Base-by-base conservation (phyloP, 2,888 invertebrate species). In the Adineta ricciae region DNA sequence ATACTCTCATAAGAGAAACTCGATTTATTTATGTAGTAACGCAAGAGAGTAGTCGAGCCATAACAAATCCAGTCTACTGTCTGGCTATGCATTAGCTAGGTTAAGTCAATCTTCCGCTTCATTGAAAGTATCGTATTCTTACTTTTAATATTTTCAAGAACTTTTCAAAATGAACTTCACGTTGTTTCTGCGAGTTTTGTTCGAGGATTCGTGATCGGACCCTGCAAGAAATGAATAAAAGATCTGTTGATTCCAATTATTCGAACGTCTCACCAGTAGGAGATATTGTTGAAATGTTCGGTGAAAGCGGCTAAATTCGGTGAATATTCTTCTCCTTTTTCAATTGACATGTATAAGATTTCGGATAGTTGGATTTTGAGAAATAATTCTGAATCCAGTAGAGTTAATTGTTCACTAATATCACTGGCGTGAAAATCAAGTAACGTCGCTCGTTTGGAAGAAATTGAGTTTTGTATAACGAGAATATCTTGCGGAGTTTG, bases 271-370 rank as follows among this genome's bases (percentile, higher is more conserved):
- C 89, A 93, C 97, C 97, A 97, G 89, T 95, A 97, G 86, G 97
- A 97, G 95, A 97, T 96, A 92, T 98, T 97, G 90, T 99, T 99
- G 91, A 99, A 99, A 91, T 99, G 98, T 90, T 97, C 97, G 0
- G 99, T 99, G 90, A 99, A 99, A 87, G 94, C 92, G 52, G 96
- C 97, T 86, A 99, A 92, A 91, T 99, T 98, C 3, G 97, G 97
- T 89, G 97, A 96, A 88, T 95, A 93, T 90, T 97, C 97, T 91
- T 98, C 98, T 87, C 95, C 95, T 91, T 98, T 98, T 90, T 98
- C 96, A 89, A 96, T 94, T 64, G 97, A 96, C 97, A 97, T 99
- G 88, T 96, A 94, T 87, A 99, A 92, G 87, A 98, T 95, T 92
- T 99, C 98, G 0, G 97, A 96, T 87, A 97, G 96, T 91, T 98